phyloP scores from a whole-genome alignment of 2,113 vertebrate species.

The Bos indicus region DNA sequence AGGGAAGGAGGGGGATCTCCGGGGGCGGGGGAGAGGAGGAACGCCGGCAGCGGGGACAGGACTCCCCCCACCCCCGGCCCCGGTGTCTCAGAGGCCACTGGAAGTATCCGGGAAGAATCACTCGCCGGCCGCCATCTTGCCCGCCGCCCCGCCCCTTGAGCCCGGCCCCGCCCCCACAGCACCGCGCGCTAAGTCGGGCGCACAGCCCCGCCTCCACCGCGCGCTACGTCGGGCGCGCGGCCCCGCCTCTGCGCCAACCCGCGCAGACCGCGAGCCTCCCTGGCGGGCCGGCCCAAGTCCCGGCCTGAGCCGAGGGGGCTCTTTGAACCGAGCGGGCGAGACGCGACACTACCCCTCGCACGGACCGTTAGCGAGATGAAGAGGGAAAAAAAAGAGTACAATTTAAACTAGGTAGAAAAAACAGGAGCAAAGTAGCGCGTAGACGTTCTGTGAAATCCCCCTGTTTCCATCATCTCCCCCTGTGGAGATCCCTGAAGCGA shows the following conservation, averaged over 20 bases:
- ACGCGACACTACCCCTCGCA: accelerated
- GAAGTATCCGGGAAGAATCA: neutral
- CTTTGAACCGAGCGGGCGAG: accelerated
- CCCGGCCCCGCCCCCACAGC: neutral
- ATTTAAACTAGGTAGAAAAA: accelerated
- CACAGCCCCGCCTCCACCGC: no score
- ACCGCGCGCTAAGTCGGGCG: accelerated
- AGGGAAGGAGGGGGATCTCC: neutral
- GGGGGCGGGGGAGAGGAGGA: neutral
- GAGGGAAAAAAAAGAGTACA: accelerated
- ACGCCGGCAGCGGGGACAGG: neutral
- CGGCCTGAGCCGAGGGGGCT: accelerated
- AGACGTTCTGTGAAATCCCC: accelerated
- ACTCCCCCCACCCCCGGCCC: neutral
- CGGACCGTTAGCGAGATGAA: accelerated
- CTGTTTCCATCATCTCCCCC: no score
- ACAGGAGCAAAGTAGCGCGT: accelerated
- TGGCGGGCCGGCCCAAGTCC: neutral
- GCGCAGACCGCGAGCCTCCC: accelerated
- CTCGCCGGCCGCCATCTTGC: conserved; percentile 57
- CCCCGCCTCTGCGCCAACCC: neutral
- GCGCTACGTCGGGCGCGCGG: no score
- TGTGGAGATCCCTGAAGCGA: neutral
- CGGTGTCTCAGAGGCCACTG: neutral
- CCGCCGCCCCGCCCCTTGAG: neutral